Base-by-base conservation (phyloP, 2,888 invertebrate genomes). In the Agrotis exclamationis region DNA sequence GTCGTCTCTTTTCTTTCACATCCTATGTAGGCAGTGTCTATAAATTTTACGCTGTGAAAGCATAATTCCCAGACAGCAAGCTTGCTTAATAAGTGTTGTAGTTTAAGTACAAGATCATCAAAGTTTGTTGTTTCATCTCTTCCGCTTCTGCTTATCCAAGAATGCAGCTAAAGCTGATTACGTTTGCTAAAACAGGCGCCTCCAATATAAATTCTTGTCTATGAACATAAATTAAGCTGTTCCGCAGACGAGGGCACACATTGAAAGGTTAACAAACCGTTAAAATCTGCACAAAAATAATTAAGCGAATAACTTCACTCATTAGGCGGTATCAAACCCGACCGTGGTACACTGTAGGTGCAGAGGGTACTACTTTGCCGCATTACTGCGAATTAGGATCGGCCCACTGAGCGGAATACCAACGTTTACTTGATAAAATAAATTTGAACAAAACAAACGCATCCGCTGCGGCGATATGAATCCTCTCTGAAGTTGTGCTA, bases 351-450 rank as follows among this genome's bases (percentile, higher is more conserved):
- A 24, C 9, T 18, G 53, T 83, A 70, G 73, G 63, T 82, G 70
- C 76, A 79, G 71, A 69, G 84, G 83, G 79, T 79, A 79, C 76
- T 80, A 82, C 87, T 89, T 82, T 88, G 87, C 93, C 93, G 93
- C 93, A 95, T 94, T 93, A 93, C 93, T 90, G 88, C 92, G 90
- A 85, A 92, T 95, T 96, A 94, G 80, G 81, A 90, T 80, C 95
- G 85, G 89, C 82, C 90, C 95, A 95, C 78, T 96, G 96, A 87
- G 93, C 90, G 89, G 93, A 93, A 93, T 89, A 88, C 95, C 93
- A 91, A 91, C 93, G 92, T 94, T 95, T 95, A 95, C 95, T 96
- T 95, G 95, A 96, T 96, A 95, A 96, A 96, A 96, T 96, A 95
- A 95, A 95, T 95, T 95, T 93, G 93, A 93, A 94, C 94, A 94